phyloP scores from a whole-genome alignment of 1,140 invertebrate genomes.

The Lysiphlebus fabarum region DNA sequence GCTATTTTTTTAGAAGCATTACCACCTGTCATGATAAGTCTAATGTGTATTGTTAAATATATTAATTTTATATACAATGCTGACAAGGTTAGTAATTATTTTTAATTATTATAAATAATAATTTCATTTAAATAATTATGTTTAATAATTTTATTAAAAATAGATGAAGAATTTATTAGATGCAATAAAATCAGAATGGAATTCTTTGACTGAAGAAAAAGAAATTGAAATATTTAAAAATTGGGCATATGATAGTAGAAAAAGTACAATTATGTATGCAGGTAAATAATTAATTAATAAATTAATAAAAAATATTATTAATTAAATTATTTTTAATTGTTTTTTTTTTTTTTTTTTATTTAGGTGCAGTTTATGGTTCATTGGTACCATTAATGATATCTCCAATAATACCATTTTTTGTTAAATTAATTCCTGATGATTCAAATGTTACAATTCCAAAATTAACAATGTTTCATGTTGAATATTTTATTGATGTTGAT shows the following conservation, averaged over 20 bases:
- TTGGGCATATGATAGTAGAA: conserved; percentile 29
- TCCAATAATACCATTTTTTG: conserved; percentile 28
- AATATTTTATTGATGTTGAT: conserved; percentile 32
- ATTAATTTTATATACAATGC: conserved; percentile 32
- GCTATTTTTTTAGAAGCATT: conserved; percentile 30
- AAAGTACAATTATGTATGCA: conserved; percentile 27
- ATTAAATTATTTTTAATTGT: background rate
- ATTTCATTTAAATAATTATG: background rate
- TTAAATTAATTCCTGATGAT: conserved; percentile 12
- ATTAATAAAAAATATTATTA: background rate
- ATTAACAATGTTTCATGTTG: conserved; percentile 31
- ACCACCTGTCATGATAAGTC: conserved; percentile 31
- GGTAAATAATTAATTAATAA: conserved; percentile 26
- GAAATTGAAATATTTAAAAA: conserved; percentile 27
- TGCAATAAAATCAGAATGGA: conserved; percentile 31
- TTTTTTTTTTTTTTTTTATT: background rate
- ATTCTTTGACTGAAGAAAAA: conserved; percentile 6
- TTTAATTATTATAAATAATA: background rate
- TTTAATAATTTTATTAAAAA: background rate
- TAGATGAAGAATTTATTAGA: conserved; percentile 32
- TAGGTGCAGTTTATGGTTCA: conserved; percentile 32
- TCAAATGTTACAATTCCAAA: conserved; percentile 17
- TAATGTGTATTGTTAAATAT: conserved; percentile 31
- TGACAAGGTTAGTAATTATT: conserved; percentile 27
- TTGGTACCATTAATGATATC: conserved; percentile 33